Evolutionary conservation across 2,797 vertebrate genomes (phyloP).

Genomic region (Thripadectes ignobilis): DNA sequence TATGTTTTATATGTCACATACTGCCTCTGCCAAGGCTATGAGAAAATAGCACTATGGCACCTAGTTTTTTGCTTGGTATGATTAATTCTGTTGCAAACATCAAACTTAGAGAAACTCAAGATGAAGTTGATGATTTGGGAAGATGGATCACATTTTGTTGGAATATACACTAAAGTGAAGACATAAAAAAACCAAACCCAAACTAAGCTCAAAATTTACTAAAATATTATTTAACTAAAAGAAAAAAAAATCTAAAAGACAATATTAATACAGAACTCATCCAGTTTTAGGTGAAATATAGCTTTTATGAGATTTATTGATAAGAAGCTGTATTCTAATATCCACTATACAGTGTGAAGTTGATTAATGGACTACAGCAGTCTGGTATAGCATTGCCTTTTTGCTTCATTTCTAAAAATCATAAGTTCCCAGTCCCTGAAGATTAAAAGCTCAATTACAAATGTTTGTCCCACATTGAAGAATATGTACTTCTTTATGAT

Average conservation of each 20-base stretch:
- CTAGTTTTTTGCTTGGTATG: not conserved
- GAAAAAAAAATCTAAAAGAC: not conserved
- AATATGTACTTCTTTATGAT: not conserved
- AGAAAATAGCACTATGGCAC: not conserved
- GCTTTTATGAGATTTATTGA: not conserved
- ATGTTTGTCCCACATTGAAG: not conserved
- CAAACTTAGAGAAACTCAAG: not conserved
- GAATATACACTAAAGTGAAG: not conserved
- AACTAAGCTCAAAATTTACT: not conserved
- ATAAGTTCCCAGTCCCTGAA: not conserved
- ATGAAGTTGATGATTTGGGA: not conserved
- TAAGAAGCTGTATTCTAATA: not conserved
- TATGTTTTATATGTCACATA: not conserved
- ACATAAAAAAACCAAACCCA: not conserved
- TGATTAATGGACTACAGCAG: not conserved
- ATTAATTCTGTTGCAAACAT: not conserved
- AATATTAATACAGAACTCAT: not conserved
- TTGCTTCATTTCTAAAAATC: not conserved
- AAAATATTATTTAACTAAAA: not conserved
- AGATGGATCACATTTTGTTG: not conserved
- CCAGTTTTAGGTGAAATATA: not conserved
- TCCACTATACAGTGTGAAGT: not conserved
- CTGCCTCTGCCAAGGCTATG: not conserved
- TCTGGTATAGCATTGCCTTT: not conserved
- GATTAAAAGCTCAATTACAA: not conserved